Evolutionary conservation across 2,797 vertebrate genomes (phyloP), one percentile per base, ranked within the genome.

Genomic region (Knipowitschia caucasica): DNA sequence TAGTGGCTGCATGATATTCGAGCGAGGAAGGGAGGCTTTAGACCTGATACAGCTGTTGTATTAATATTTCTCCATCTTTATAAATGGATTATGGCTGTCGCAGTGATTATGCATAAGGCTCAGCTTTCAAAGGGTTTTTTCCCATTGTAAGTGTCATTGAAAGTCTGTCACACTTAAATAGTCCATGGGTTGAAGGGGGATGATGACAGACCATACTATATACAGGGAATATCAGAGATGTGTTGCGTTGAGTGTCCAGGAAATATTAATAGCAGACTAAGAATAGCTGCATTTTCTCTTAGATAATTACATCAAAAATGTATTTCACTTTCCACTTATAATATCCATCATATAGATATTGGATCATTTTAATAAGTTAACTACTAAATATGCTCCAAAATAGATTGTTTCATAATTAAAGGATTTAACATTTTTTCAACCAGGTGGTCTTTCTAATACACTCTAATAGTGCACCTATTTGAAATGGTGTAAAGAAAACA

Each of bases 21-120:
- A 1, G 18, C 10, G 18, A 21, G 18, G 17, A 18, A 20, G 38
- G 4, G 21, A 24, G 20, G 56, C 74, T 60, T 58, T 66, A 77
- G 77, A 75, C 56, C 77, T 71, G 77, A 84, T 75, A 81, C 71
- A 82, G 77, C 75, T 81, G 69, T 86, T 74, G 63, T 61, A 80
- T 83, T 86, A 73, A 85, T 81, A 87, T 80, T 81, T 42, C 29
- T 44, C 29, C 49, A 67, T 79, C 64, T 80, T 86, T 79, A 73
- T 83, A 81, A 88, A 88, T 65, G 73, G 81, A 86, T 85, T 83
- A 82, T 53, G 55, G 58, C 56, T 63, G 77, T 59, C 67, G 77
- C 62, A 64, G 80, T 88, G 81, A 88, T 88, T 85, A 88, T 89
- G 87, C 80, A 78, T 73, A 72, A 63, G 58, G 46, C 70, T 65